phyloP scores from a whole-genome alignment of 1,140 invertebrate genomes.

The Araneus ventricosus region DNA sequence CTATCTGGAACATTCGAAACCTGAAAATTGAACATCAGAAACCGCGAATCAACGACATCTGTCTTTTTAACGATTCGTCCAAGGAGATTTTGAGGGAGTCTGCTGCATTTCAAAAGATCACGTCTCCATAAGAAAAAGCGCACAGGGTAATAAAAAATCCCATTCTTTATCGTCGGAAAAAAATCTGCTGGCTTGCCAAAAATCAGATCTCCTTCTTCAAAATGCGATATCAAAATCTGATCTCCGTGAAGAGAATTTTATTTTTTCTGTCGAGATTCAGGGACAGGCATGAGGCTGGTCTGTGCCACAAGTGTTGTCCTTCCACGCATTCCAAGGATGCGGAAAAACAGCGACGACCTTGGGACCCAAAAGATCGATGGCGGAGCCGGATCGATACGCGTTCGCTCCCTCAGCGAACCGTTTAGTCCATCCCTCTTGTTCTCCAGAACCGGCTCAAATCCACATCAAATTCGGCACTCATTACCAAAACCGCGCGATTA shows the following conservation, averaged over 20 bases:
- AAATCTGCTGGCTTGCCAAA: no score
- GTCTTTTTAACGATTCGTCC: no score
- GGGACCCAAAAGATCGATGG: conserved; percentile 19
- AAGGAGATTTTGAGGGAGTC: no score
- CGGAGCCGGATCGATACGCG: neutral
- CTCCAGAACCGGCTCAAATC: neutral
- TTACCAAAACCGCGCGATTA: neutral
- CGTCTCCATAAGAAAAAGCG: no score
- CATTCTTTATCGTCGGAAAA: no score
- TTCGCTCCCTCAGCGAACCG: neutral
- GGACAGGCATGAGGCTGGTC: neutral
- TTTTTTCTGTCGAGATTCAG: neutral
- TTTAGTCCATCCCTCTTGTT: neutral
- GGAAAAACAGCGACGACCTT: conserved; percentile 39
- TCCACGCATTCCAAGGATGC: conserved; percentile 22
- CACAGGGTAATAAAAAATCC: no score
- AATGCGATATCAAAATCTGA: neutral
- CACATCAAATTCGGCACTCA: neutral
- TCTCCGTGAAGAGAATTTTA: neutral
- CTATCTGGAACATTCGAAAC: no score
- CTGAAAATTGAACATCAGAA: no score
- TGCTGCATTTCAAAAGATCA: no score
- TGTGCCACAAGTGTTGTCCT: conserved; percentile 32
- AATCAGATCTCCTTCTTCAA: neutral
- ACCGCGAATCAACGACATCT: no score